A percentile compares a stretch with the other conserved stretches of the same genome.
phyloP scores from a whole-genome alignment of 2,888 invertebrate genomes.

The Adineta ricciae region DNA sequence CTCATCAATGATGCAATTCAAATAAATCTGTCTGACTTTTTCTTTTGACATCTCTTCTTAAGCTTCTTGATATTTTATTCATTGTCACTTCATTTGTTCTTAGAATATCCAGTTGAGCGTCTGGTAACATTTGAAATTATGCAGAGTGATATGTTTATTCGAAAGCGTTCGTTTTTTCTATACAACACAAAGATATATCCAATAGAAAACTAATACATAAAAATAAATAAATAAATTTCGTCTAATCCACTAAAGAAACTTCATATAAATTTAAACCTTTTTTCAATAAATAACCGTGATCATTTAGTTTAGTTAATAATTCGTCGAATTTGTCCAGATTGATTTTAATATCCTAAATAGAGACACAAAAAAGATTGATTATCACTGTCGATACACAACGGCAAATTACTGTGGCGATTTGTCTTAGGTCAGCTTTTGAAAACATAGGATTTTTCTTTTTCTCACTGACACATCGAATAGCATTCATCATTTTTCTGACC shows the following conservation, averaged over 20 bases:
- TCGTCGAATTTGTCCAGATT: slow-evolving; percentile 3
- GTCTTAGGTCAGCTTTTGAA: neutral
- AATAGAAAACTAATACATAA: neutral
- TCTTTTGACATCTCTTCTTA: neutral
- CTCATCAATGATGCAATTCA: neutral
- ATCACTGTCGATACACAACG: neutral
- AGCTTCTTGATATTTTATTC: too few species aligned
- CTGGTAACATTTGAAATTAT: too few species aligned
- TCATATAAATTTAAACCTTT: neutral
- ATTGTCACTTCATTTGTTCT: too few species aligned
- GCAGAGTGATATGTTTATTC: neutral
- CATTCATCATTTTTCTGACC: neutral
- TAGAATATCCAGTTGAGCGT: too few species aligned
- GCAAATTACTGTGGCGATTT: neutral
- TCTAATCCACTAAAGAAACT: neutral
- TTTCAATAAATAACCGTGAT: slow-evolving; percentile 8
- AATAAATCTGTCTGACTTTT: neutral
- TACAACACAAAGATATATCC: neutral
- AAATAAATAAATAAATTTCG: neutral
- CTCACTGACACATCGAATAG: neutral
- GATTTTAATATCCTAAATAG: neutral
- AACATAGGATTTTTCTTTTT: neutral
- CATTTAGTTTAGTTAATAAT: neutral
- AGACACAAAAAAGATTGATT: neutral
- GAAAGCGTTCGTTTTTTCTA: neutral